Base-by-base conservation (phyloP, 2,888 invertebrate genomes). In the Ectobius pallidus region DNA sequence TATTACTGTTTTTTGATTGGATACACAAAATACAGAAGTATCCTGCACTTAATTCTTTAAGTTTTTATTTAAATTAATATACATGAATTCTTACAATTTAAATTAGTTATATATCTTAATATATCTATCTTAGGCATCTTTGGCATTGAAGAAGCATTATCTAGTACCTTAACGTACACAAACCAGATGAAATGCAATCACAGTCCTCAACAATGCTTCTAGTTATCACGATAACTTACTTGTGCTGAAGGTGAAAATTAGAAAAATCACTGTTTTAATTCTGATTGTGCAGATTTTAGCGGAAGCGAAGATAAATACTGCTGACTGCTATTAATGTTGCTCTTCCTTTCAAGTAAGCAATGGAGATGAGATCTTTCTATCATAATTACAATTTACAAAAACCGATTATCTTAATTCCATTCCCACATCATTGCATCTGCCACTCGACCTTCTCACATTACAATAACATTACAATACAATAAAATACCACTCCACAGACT, bases 61-160 rank as follows among this genome's bases (percentile, higher is more conserved):
- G 11, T 34, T 34, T 7, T 7, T 34, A 34, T 7, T 58, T 25
- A 27, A 58, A 30, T 32, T 30, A 58, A 4, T 58, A n/a, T 58
- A 58, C 58, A 58, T 30, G 32, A 7, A 58, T n/a, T 55, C 55
- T 58, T 58, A 58, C 30, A 58, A 58, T 58, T 58, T 58, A 58
- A 27, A 30, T 58, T 3, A 7, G n/a, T 46, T 30, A 14, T 46
- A 30, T 52, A 49, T 18, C 4, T 27, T 46, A 46, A 11, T 46
- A 46, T n/a, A 14, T 4, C 22, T 58, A 25, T 30, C 30, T 58
- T 30, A 58, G 58, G 58, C 58, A 58, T 58, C 58, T 58, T 58
- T 58, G 58, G 58, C 58, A 58, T 58, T 58, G 30, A 58, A 25
- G 58, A 58, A 58, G 58, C 58, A 58, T 32, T n/a, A 25, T 58